Percentiles rank a stretch among this genome's conserved stretches.
Evolutionary conservation across 2,113 vertebrate genomes (phyloP).

Genomic region (Phaethon lepturus): DNA sequence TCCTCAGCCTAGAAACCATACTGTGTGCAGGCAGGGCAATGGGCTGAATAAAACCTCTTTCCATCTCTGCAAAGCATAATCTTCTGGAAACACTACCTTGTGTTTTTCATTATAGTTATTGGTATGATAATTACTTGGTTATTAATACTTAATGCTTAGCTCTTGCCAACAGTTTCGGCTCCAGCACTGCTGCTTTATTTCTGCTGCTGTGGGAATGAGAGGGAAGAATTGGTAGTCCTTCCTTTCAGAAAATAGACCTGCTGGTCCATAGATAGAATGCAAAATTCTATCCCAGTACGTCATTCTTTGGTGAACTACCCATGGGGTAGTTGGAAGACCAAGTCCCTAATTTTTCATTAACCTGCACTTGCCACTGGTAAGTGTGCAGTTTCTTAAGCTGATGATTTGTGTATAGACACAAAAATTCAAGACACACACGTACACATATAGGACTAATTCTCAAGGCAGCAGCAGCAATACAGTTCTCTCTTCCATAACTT

Average conservation of each 20-base stretch:
- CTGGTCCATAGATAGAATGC: too few relatives aligned
- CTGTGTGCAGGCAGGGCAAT: background rate
- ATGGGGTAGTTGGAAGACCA: background rate
- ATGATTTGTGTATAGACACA: background rate
- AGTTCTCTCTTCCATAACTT: background rate
- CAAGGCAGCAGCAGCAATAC: background rate
- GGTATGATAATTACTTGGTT: slow-evolving; percentile 15
- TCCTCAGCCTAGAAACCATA: background rate
- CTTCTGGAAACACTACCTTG: background rate
- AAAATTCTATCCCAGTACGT: background rate
- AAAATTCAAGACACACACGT: background rate
- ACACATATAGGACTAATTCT: background rate
- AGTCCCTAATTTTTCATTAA: background rate
- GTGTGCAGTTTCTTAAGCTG: background rate
- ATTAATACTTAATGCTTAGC: slow-evolving; percentile 28
- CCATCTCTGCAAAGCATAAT: background rate
- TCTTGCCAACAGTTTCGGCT: background rate
- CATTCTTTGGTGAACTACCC: background rate
- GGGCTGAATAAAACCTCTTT: background rate
- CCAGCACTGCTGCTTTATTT: background rate
- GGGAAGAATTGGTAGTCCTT: background rate
- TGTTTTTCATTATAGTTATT: slow-evolving; percentile 3
- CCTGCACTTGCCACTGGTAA: background rate
- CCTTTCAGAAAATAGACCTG: background rate
- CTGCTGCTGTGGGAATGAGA: background rate